Conservation (phyloP, 2,888 invertebrate genomes). For the Lithophane leautieri region DNA sequence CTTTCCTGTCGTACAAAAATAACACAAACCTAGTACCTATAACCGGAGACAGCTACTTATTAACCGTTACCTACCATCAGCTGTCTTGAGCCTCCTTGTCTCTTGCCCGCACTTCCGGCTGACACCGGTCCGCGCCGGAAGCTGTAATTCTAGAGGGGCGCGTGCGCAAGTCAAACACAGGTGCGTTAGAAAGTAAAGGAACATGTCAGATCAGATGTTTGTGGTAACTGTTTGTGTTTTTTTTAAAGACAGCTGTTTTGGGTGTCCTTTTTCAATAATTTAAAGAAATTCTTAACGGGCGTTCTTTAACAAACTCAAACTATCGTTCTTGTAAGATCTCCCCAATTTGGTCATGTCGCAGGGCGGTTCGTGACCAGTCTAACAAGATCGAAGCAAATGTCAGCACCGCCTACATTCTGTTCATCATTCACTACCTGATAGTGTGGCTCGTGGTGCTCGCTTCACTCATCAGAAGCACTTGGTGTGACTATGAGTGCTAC, state of each 20-base stretch:
- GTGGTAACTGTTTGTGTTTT: slow-evolving; percentile 14
- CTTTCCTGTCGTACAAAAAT: neutral
- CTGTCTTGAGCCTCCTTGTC: slow-evolving; percentile 22
- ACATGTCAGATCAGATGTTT: slow-evolving; percentile 18
- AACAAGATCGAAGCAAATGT: neutral
- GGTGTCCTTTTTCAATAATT: neutral
- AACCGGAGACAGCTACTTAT: slow-evolving; percentile 15
- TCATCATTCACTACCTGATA: neutral
- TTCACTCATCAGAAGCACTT: neutral
- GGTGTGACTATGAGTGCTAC: slow-evolving; percentile 21
- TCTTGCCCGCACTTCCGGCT: slow-evolving; percentile 34
- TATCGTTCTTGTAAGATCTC: neutral
- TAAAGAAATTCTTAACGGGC: neutral
- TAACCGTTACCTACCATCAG: slow-evolving; percentile 22
- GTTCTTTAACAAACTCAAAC: neutral
- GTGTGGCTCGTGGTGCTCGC: neutral
- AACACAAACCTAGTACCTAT: no score
- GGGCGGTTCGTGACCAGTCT: no score
- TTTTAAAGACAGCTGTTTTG: neutral
- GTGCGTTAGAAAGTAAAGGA: slow-evolving; percentile 41
- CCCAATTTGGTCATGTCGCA: neutral
- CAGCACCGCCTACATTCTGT: neutral
- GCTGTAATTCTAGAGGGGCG: slow-evolving; percentile 40
- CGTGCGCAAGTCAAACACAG: slow-evolving; percentile 42
- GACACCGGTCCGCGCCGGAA: slow-evolving; percentile 24